Conservation (phyloP, 2,797 vertebrate genomes). For the Galagoides demidoff region DNA sequence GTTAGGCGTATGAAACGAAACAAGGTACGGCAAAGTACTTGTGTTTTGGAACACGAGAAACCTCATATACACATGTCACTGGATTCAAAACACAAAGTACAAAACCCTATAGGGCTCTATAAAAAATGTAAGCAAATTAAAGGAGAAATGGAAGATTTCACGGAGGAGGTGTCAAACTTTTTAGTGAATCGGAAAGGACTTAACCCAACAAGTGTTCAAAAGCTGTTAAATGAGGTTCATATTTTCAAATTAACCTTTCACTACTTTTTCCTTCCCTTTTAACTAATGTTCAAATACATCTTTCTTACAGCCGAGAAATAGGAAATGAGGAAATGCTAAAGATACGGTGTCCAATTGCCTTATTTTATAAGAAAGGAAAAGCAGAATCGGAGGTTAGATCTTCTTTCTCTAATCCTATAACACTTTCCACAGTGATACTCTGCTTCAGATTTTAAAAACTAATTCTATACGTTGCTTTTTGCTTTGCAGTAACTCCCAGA, state of each 20-base stretch:
- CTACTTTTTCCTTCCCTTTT: not conserved
- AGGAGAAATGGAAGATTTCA: not conserved
- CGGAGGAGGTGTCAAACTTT: not conserved
- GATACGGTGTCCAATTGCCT: not conserved
- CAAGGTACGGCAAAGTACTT: not conserved
- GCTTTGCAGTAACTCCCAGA: not conserved
- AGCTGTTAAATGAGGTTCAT: not conserved
- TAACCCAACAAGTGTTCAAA: not conserved
- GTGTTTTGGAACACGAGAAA: not conserved
- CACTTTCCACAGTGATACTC: not conserved
- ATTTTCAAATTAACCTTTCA: not conserved
- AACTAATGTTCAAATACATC: not conserved
- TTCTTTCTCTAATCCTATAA: not conserved
- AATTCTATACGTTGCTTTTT: not conserved
- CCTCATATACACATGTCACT: not conserved
- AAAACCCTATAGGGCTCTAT: not conserved
- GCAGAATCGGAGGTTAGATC: not conserved
- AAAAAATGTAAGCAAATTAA: not conserved
- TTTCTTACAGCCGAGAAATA: conserved; percentile 31
- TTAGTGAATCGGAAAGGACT: not conserved
- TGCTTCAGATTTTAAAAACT: conserved; percentile 7
- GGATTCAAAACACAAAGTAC: not conserved
- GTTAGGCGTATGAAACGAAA: not conserved
- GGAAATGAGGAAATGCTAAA: not conserved
- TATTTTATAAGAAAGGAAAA: not conserved